Base-by-base conservation (phyloP, 1,140 invertebrate genomes). In the Neoseiulus cucumeris region DNA sequence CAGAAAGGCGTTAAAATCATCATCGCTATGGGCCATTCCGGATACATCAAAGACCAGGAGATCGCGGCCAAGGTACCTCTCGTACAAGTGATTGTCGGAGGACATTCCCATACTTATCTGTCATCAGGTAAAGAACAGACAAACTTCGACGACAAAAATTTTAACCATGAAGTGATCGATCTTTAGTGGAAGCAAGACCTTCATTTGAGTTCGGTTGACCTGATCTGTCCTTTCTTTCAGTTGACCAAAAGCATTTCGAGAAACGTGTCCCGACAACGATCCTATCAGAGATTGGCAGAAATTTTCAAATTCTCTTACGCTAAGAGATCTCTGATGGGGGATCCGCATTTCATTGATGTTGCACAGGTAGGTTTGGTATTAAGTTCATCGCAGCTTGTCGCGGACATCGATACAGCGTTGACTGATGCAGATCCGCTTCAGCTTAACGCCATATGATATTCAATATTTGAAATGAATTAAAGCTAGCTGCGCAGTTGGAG, bases 21-120 rank as follows among this genome's bases (percentile, higher is more conserved):
- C 7, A 89, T 95, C 25, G 89, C 86, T 2, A 72, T 94, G 9
- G 90, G 90, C 0, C 91, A 96, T 78, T 88, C 89, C 0, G 91
- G 91, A 0, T 89, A 80, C 70, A 76, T 76, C 0, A 82, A 80
- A 68, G 91, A 95, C 72, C 79, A 83, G 73, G 78, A 82, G 73
- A 87, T 94, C 64, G 90, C 87, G 0, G 74, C 72, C 66, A 76
- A 87, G 70, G 85, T 92, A 4, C 82, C 84, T 18, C 83, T 83
- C 7, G 80, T 94, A 7, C 90, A 94, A 75, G 73, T 91, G 2
- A 87, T 95, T 0, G 84, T 95, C 64, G 91, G 91, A 7, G 91
- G 84, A 59, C 83, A 86, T 71, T 88, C 87, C 0, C 87, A 95
- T 72, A 91, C 90, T 0, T 93, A 91, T 73, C 77, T 93, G 0